Conservation (phyloP, 2,797 vertebrate genomes). For the Xerus rutilus region DNA sequence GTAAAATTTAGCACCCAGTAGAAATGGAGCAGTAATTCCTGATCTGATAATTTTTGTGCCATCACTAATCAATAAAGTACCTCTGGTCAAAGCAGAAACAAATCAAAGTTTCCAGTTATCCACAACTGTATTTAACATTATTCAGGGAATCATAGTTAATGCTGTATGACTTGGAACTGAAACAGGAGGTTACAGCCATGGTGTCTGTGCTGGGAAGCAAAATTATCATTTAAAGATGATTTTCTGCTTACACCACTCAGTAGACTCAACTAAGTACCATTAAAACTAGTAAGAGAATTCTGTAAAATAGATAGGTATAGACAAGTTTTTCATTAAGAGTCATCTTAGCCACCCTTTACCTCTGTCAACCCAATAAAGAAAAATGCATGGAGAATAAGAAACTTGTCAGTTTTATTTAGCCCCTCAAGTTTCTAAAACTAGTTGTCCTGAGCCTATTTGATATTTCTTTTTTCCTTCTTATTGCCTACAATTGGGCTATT, state of each 20-base stretch:
- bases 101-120: background rate
- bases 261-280: slow-evolving; percentile 17
- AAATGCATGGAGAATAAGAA: slow-evolving; percentile 12
- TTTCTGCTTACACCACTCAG: slow-evolving; percentile 6
- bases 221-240: slow-evolving; percentile 40
- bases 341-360: background rate
- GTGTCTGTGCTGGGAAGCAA: background rate
- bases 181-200: background rate
- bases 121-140: slow-evolving; percentile 36
- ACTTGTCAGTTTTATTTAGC: slow-evolving; percentile 7
- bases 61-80: slow-evolving; percentile 50
- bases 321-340: slow-evolving; percentile 37
- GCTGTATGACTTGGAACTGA: slow-evolving; percentile 34
- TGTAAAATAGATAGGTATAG: slow-evolving; percentile 17
- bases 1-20: slow-evolving; percentile 50
- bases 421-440: slow-evolving; percentile 37
- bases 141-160: slow-evolving; percentile 25
- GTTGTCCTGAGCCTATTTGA: background rate
- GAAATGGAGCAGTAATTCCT: slow-evolving; percentile 35
- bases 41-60: slow-evolving; percentile 41
- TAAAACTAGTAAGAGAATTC: slow-evolving; percentile 37
- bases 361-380: background rate
- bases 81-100: slow-evolving; percentile 27
- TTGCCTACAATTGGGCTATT: slow-evolving; percentile 1
- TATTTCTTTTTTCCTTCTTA: slow-evolving; percentile 4